These are phyloP conservation scores for Lagorchestes hirsutus DNA, from an alignment of 2,797 vertebrate genomes.

Conservation along the genomic window DNA sequence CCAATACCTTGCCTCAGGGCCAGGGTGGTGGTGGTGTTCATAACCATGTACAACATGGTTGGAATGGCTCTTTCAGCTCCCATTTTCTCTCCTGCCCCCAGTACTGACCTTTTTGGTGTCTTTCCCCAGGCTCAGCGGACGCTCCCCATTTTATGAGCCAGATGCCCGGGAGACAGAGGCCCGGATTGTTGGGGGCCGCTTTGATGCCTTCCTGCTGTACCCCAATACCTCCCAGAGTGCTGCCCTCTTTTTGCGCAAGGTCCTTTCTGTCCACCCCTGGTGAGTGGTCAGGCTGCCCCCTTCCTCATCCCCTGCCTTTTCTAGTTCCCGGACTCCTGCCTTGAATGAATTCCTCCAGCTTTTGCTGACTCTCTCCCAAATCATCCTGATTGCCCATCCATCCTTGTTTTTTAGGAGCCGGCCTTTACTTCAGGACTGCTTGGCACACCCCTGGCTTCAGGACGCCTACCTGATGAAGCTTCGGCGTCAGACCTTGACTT, in stretches of 20 bases:
- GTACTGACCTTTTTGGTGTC: background rate
- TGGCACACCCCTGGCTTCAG: conserved; percentile 96
- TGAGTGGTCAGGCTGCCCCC: conserved; percentile 84
- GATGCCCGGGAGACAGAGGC: conserved; percentile 93
- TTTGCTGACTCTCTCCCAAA: background rate
- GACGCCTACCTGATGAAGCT: conserved; percentile 98
- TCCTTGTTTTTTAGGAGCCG: conserved; percentile 90
- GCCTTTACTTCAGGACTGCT: conserved; percentile 96
- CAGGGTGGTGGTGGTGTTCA: background rate
- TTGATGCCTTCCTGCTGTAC: conserved; percentile 97
- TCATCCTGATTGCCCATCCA: background rate
- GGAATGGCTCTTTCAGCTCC: background rate
- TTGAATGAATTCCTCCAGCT: background rate
- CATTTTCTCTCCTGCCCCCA: background rate
- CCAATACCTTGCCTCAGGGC: background rate
- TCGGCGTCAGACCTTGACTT: conserved; percentile 97
- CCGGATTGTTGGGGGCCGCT: conserved; percentile 94
- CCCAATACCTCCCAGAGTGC: conserved; percentile 98
- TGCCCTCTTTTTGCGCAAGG: conserved; percentile 97
- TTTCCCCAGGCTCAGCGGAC: conserved; percentile 93
- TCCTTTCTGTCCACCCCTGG: conserved; percentile 96
- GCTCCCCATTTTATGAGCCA: conserved; percentile 92
- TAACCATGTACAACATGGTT: background rate
- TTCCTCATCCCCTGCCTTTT: background rate
- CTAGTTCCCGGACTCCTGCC: background rate